Percentiles rank a stretch among this genome's conserved stretches.
These are phyloP conservation scores for Reticulitermes speratus DNA, from an alignment of 1,140 invertebrate genomes.

Conservation along the genomic window DNA sequence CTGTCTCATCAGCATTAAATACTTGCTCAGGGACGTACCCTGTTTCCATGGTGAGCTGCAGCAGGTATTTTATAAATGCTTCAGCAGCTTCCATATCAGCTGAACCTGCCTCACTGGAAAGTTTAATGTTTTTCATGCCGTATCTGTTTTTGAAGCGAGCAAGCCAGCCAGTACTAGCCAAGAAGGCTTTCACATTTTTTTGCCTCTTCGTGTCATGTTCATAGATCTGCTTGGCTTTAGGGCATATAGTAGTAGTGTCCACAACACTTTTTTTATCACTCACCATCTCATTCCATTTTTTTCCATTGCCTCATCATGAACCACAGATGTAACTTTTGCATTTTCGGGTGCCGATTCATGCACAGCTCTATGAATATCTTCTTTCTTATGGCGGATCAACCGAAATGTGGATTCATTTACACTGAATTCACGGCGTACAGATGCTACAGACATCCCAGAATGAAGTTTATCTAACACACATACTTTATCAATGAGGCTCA, in stretches of 20 bases:
- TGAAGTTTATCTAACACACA: constrained; percentile 4
- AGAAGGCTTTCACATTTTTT: background rate
- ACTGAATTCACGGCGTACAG: background rate
- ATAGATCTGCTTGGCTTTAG: constrained; percentile 20
- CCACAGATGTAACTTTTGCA: constrained; percentile 13
- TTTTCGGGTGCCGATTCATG: background rate
- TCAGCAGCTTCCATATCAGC: too few species aligned
- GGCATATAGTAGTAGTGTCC: background rate
- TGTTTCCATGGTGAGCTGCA: too few species aligned
- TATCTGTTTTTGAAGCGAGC: constrained; percentile 8
- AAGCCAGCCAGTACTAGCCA: constrained; percentile 12
- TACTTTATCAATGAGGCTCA: background rate
- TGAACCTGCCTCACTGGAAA: background rate
- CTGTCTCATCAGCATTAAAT: too few species aligned
- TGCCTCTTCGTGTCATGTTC: background rate
- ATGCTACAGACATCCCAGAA: background rate
- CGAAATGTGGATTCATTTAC: constrained; percentile 14
- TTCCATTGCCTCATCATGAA: constrained; percentile 14
- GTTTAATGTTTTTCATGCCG: background rate
- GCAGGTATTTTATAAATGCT: too few species aligned
- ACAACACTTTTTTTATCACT: background rate
- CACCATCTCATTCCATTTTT: background rate
- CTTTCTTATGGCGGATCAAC: background rate
- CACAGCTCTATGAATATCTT: constrained; percentile 12
- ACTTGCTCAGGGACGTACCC: too few species aligned